Evolutionary conservation across 2,888 invertebrate species (phyloP), one percentile per base, ranked within the genome.

Genomic region (Steinernema carpocapsae): DNA sequence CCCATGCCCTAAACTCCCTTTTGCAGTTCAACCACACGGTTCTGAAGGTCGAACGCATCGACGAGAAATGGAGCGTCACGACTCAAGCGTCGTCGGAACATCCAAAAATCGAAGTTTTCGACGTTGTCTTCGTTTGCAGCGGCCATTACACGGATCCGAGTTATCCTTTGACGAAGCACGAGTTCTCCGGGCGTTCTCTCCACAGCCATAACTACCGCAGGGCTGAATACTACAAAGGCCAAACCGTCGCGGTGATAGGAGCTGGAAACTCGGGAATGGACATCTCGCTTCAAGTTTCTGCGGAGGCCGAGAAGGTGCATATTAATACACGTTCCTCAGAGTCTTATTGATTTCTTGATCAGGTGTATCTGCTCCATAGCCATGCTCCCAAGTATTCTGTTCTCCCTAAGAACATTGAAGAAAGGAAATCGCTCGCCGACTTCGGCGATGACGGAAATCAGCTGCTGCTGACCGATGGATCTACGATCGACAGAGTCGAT

Each of bases 191-290:
- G 0, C 88, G 89, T 72, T 87, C 91, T 71, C 88, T 92, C n/a
- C 95, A 95, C 90, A 94, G 94, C 86, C 94, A 94, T 88, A 92
- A 93, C 85, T 96, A 94, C 88, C 90, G 94, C 74, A 90, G 91
- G 1, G 92, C 93, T 0, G 91, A 92, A 72, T 88, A 90, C 14
- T 95, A 92, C 88, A 85, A 87, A n/a, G 92, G 90, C 37, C 90
- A 91, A 71, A 89, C 88, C 1, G 93, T 95, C 0, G 90, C 94
- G 22, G 92, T 94, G 7, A 90, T 95, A 26, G 95, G 95, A 0
- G 94, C 93, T 0, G 94, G 93, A 0, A 93, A 94, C 29, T 94
- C 94, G 1, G 95, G 94, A n/a, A 88, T 92, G 45, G 94, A 94
- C 84, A 91, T 94, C 45, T 90, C 91, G 0, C 88, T 92, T 0